These are phyloP conservation scores for Nomada hirtipes DNA, from an alignment of 2,888 invertebrate genomes.

Conservation along the genomic window DNA sequence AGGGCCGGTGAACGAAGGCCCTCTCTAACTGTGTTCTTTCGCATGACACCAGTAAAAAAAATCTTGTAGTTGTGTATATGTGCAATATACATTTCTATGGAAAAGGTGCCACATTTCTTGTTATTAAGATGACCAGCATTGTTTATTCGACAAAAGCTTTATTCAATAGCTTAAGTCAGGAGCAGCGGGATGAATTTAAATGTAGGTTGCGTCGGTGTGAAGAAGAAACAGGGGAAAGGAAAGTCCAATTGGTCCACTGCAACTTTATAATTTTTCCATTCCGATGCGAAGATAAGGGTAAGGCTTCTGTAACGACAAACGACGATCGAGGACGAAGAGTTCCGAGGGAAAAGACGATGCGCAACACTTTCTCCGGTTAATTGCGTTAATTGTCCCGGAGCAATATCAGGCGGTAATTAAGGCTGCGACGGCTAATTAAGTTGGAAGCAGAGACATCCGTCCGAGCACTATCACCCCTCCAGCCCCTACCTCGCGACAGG, in stretches of 20 bases:
- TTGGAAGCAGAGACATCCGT: conserved; percentile 73
- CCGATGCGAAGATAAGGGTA: background rate
- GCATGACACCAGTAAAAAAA: no score
- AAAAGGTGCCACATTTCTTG: no score
- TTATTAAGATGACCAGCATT: no score
- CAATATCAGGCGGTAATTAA: conserved; percentile 80
- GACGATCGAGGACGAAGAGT: conserved; percentile 34
- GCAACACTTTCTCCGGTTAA: conserved; percentile 74
- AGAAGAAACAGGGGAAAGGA: no score
- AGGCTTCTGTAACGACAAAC: conserved; percentile 14
- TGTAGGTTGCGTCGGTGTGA: no score
- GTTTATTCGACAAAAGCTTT: no score
- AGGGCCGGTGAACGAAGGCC: no score
- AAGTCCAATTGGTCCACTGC: background rate
- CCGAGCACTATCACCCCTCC: conserved; percentile 73
- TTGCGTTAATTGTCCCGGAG: conserved; percentile 78
- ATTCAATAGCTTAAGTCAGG: no score
- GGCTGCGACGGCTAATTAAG: conserved; percentile 74
- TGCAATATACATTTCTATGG: no score
- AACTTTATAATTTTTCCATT: conserved; percentile 17
- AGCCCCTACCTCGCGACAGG: conserved; percentile 72
- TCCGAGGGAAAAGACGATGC: conserved; percentile 64
- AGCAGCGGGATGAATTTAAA: no score
- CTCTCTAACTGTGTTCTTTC: no score
- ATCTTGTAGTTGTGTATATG: no score